phyloP scores from a whole-genome alignment of 1,140 invertebrate species.

The Trichonephila inaurata region DNA sequence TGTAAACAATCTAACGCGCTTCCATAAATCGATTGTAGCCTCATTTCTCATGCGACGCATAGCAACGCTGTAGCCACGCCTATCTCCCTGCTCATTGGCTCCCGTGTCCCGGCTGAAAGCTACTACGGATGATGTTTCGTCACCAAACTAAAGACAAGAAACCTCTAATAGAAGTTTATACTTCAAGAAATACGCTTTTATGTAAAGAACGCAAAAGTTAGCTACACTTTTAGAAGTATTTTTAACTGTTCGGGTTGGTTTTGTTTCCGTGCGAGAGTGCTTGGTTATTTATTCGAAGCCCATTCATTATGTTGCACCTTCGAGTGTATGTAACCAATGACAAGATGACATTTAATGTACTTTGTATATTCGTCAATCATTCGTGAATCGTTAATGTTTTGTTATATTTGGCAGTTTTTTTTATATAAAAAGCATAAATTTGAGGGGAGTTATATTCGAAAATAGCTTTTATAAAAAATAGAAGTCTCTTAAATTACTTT shows the following conservation, averaged over 20 bases:
- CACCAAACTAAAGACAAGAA: slow-evolving; percentile 38
- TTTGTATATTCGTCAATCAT: slow-evolving; percentile 10
- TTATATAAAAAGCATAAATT: too few species aligned
- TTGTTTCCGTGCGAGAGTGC: neutral
- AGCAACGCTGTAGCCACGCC: slow-evolving; percentile 73
- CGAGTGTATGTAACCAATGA: slow-evolving; percentile 53
- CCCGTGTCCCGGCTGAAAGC: neutral
- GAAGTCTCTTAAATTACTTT: too few species aligned
- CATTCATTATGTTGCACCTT: slow-evolving; percentile 59
- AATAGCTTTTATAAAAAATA: too few species aligned
- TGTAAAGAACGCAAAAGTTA: slow-evolving; percentile 14
- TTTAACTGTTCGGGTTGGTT: neutral
- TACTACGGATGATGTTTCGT: slow-evolving; percentile 42
- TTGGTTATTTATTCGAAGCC: neutral
- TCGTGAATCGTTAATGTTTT: slow-evolving; percentile 14
- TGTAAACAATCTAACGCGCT: slow-evolving; percentile 74
- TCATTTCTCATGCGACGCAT: slow-evolving; percentile 76
- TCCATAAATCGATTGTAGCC: slow-evolving; percentile 72
- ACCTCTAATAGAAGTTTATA: neutral
- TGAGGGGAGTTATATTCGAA: too few species aligned
- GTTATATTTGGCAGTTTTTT: neutral
- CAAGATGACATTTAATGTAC: slow-evolving; percentile 5
- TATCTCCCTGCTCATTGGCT: slow-evolving; percentile 59
- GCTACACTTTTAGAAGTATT: neutral
- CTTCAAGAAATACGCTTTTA: neutral